Evolutionary conservation across 2,888 invertebrate genomes (phyloP), one percentile per base, ranked within the genome.

Genomic region (Caenorhabditis japonica): DNA sequence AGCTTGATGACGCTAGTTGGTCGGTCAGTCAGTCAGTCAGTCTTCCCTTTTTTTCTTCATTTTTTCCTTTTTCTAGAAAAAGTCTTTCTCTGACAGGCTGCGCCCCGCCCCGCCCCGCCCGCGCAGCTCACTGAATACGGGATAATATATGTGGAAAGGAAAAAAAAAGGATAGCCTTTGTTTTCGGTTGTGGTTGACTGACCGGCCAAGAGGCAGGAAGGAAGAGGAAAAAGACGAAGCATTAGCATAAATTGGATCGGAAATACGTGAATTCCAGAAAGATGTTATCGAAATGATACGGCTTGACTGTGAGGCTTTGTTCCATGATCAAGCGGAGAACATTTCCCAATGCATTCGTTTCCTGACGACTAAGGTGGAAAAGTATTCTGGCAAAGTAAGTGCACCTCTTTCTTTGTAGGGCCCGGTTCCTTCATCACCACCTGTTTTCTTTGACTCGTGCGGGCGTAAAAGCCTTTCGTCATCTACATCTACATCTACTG

Each of bases 221-320:
- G 17, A n/a, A 36, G 21, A 34, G 33, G 43, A n/a, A 21, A 53
- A 25, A n/a, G n/a, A n/a, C n/a, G n/a, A 36, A 46, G 27, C 19
- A 58, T 36, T 17, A 58, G 25, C n/a, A 46, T 44, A 23, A 46
- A 23, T 44, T 44, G 43, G 27, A 49, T 49, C 34, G 21, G 36
- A 34, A 39, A 30, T 60, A 27, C 17, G 17, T 36, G n/a, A 33
- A 41, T 64, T 72, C 55, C 58, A 78, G 78, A 78, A 76, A 60
- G 75, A 74, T 17, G 75, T 76, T 13, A 64, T 74, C 8, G 75
- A 79, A 8, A 79, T 79, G 79, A 75, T 79, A 15, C 71, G 52
- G n/a, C 39, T 75, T 7, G 79, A 79, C 47, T 79, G 79, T 47
- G 79, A 79, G 53, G 79, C 75, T 17, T 51, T 79, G 34, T 79